phyloP scores from a whole-genome alignment of 2,888 invertebrate species.

The Lobophora halterata region DNA sequence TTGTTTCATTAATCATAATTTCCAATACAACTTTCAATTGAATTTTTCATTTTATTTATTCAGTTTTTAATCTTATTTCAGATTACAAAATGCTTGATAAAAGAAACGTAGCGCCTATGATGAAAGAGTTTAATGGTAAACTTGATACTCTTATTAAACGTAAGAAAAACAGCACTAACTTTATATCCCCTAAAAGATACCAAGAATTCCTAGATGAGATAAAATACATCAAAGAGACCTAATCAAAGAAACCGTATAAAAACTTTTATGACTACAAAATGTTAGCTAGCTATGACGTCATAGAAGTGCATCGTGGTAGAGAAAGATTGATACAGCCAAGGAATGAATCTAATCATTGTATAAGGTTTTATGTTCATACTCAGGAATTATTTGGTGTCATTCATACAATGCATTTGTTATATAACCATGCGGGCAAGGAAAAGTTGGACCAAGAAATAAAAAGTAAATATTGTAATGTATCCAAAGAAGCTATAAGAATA shows the following conservation, averaged over 20 bases:
- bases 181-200: slow-evolving; percentile 48
- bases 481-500: slow-evolving; percentile 62
- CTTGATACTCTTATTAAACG: slow-evolving; percentile 45
- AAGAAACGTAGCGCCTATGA: slow-evolving; percentile 45
- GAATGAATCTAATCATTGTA: slow-evolving; percentile 35
- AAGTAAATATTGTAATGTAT: slow-evolving; percentile 64
- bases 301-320: slow-evolving; percentile 43
- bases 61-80: slow-evolving; percentile 33
- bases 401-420: slow-evolving; percentile 63
- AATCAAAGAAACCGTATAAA: slow-evolving; percentile 47
- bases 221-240: slow-evolving; percentile 48
- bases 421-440: slow-evolving; percentile 53
- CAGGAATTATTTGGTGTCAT: slow-evolving; percentile 60
- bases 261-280: slow-evolving; percentile 59
- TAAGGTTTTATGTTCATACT: slow-evolving; percentile 57
- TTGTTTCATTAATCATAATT: too few relatives aligned
- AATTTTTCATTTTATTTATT: neutral
- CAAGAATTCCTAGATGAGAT: slow-evolving; percentile 56
- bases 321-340: slow-evolving; percentile 54
- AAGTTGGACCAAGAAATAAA: slow-evolving; percentile 54
- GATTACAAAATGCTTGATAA: slow-evolving; percentile 38
- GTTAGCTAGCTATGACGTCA: slow-evolving; percentile 56
- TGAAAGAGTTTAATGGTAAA: slow-evolving; percentile 53
- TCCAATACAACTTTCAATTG: too few relatives aligned
- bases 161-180: slow-evolving; percentile 57